Base-by-base conservation (phyloP, 2,113 vertebrate genomes). In the Pipra filicauda region DNA sequence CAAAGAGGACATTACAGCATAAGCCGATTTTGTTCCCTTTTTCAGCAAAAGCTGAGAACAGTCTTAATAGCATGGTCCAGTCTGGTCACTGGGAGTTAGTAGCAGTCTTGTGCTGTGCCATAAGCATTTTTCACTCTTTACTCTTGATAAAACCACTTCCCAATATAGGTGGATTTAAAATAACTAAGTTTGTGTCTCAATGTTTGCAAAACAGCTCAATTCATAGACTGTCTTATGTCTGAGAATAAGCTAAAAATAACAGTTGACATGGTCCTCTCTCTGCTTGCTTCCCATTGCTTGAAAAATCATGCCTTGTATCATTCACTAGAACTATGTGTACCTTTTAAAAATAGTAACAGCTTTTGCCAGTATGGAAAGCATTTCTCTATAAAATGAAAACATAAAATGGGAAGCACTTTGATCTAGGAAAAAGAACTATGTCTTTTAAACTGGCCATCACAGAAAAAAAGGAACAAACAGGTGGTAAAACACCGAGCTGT, bases 301-400 rank as follows among this genome's bases (percentile, higher is more conserved):
- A 65, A 85, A 88, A 76, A 61, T 44, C 43, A 16, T n/a, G 35
- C 59, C 79, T 79, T 73, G 7, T 58, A 52, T 51, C 15, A 76
- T 31, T 85, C 55, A 83, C 75, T 69, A 77, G 67, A 77, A 85
- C 58, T 65, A 13, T 0, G 0, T 39, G 39, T 88, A 48, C 86
- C 48, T 81, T 95, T 74, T 55, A 81, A 91, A 96, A 89, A 95
- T 51, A 93, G 64, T 51, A 92, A 77, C 83, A 89, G 86, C 55
- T 91, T 81, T 64, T 74, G 86, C 77, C 87, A 93, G 62, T 44
- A 44, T 75, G 65, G 70, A 81, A 94, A 91, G 76, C 52, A 39
- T 67, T 88, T 80, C 65, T 86, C 41, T 93, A 27, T 65, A 81
- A 91, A 92, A 91, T 18, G 12, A 66, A 91, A 91, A 89, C 73